Evolutionary conservation across 2,888 invertebrate genomes (phyloP), one percentile per base, ranked within the genome.

Genomic region (Synergus japonicus): DNA sequence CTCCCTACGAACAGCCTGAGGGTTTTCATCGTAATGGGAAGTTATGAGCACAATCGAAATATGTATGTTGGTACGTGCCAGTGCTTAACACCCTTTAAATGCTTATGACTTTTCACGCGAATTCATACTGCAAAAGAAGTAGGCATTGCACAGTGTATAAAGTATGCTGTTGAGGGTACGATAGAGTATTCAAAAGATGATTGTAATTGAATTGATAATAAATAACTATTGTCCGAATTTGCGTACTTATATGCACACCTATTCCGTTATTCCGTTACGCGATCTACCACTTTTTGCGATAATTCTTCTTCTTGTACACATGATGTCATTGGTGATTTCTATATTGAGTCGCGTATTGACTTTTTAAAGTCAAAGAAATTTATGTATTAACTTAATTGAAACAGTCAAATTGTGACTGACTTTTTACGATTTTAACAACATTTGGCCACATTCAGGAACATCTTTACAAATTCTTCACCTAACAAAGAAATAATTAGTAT

Each of bases 11-110:
- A 81, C 29, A 63, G 69, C 43, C 69, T 29, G 79, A 82, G 85
- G 86, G 82, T 81, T 81, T 83, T 84, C 82, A 78, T 78, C 84
- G 86, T 89, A 89, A 90, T 88, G 88, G 88, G 86, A 87, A 89
- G 87, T 89, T 90, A 88, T 89, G 86, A 73, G 87, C 87, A 86
- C 85, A 86, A 86, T 83, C 78, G 84, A 77, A 81, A 73, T 78
- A 80, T 1, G 22, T 81, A 76, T 79, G 78, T 77, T 78, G 54
- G 29, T 76, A 65, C 76, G 79, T 63, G 66, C 76, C 63, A 79
- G 78, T 79, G 37, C 49, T 73, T 73, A 73, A 73, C 49, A 73
- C 73, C 54, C 49, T 73, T 54, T 73, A 73, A 73, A 73, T 73
- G 73, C 54, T 73, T 29, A 69, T 69, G 46, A 46, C 69, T 69